Evolutionary conservation across 2,113 vertebrate genomes (phyloP), one percentile per base, ranked within the genome.

Genomic region (Bothrops jararaca): DNA sequence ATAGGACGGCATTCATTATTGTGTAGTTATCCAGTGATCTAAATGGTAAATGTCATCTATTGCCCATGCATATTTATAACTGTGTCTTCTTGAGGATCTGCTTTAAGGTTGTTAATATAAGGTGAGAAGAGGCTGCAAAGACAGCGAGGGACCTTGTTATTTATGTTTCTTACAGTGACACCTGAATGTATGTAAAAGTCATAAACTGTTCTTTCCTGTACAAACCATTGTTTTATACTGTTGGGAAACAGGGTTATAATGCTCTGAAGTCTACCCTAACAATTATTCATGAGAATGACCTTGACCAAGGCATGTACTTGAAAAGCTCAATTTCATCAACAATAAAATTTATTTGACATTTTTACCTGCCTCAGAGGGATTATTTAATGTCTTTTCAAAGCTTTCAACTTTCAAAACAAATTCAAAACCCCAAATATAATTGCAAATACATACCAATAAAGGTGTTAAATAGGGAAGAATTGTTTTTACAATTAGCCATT

Each of bases 241-340:
- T 39, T 91, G 42, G 39, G 48, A 96, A 90, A 22, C 90, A 56
- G 1, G 24, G 87, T 94, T 87, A 74, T 39, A 64, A 85, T 60
- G n/a, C 69, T 94, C 93, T 23, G 92, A 89, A 90, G 90, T 85
- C 50, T 74, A 94, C 45, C 95, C 90, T 92, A 93, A 58, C 34
- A 39, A 56, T 94, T 95, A 95, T 8, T 95, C 95, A 95, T 74
- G 29, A 54, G 24, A 93, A n/a, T 15, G 90, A 87, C 26, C 92
- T 95, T 94, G 93, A 92, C 93, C 0, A 90, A 15, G 87, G 58
- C 56, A 11, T 56, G 90, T 86, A 48, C 91, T 52, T 86, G 52
- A 89, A 26, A 54, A 91, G 22, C 22, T 95, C 92, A 91, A 11
- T 92, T 86, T 64, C 94, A 91, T 52, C 10, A 39, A 10, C 10